Evolutionary conservation across 2,113 vertebrate species (phyloP).

Genomic region (Synchiropus splendidus): DNA sequence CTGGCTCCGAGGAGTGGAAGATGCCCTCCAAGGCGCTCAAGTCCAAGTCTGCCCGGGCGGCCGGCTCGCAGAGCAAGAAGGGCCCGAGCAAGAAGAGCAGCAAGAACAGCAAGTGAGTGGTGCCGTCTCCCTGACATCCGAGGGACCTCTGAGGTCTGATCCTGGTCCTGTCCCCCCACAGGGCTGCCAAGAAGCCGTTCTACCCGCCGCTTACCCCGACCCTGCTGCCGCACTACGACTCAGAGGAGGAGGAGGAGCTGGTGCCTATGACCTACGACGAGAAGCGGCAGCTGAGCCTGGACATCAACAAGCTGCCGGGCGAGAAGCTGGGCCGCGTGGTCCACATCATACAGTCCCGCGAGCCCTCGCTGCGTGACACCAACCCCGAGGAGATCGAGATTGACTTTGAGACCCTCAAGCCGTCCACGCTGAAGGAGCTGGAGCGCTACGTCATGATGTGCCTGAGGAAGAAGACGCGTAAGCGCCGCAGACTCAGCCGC

Average conservation of each 20-base stretch:
- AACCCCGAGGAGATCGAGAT: constrained; percentile 95
- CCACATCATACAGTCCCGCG: constrained; percentile 89
- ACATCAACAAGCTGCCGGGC: constrained; percentile 90
- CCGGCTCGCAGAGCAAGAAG: constrained; percentile 50
- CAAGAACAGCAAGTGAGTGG: constrained; percentile 72
- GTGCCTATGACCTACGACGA: constrained; percentile 90
- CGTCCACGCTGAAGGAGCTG: constrained; percentile 85
- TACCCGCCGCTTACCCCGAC: constrained; percentile 22
- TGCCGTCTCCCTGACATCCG: neutral
- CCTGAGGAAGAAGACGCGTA: constrained; percentile 84
- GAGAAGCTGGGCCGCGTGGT: constrained; percentile 90
- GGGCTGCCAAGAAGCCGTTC: constrained; percentile 62
- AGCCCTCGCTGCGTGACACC: constrained; percentile 84
- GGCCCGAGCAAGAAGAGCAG: constrained; percentile 51
- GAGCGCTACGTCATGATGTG: constrained; percentile 89
- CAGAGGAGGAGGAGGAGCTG: constrained; percentile 79
- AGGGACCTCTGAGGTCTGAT: neutral
- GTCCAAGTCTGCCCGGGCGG: constrained; percentile 53
- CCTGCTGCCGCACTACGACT: constrained; percentile 75
- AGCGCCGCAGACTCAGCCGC: constrained; percentile 65
- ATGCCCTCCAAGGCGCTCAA: constrained; percentile 62
- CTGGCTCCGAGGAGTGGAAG: constrained; percentile 60
- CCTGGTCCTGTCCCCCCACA: constrained; percentile 7
- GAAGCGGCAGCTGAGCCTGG: constrained; percentile 86
- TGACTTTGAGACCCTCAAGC: constrained; percentile 89